phyloP scores from a whole-genome alignment of 2,797 vertebrate genomes.

The Babyrousa celebensis region DNA sequence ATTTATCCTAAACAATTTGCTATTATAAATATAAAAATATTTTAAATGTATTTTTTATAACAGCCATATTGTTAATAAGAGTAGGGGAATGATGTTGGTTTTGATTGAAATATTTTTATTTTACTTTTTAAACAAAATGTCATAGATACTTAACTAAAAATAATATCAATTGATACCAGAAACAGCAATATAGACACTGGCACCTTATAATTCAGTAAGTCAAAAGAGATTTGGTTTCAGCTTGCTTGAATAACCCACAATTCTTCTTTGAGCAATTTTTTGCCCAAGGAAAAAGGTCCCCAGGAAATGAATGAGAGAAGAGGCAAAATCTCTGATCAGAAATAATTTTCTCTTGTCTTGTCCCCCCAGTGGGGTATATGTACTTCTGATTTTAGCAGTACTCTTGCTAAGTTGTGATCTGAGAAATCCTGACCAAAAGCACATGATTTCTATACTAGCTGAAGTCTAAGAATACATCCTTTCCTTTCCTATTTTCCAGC shows the following conservation, averaged over 20 bases:
- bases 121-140: constrained; percentile 59
- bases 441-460: neutral
- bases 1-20: neutral
- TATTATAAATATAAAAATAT: neutral
- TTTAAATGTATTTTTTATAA: neutral
- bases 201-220: neutral
- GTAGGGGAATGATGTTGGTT: neutral
- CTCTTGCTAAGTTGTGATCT: neutral
- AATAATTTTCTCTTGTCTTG: neutral
- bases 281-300: neutral
- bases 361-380: rapidly evolving
- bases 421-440: neutral
- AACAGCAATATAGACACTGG: neutral
- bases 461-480: neutral
- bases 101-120: constrained; percentile 45
- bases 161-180: neutral
- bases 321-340: neutral
- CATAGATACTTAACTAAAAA: neutral
- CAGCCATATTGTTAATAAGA: neutral
- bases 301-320: neutral
- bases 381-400: neutral
- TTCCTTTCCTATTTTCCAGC: neutral
- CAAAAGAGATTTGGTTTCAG: neutral
- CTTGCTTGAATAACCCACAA: neutral
- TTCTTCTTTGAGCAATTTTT: constrained; percentile 46